phyloP scores from a whole-genome alignment of 2,797 vertebrate species.

The Brachyrhaphis roseni region DNA sequence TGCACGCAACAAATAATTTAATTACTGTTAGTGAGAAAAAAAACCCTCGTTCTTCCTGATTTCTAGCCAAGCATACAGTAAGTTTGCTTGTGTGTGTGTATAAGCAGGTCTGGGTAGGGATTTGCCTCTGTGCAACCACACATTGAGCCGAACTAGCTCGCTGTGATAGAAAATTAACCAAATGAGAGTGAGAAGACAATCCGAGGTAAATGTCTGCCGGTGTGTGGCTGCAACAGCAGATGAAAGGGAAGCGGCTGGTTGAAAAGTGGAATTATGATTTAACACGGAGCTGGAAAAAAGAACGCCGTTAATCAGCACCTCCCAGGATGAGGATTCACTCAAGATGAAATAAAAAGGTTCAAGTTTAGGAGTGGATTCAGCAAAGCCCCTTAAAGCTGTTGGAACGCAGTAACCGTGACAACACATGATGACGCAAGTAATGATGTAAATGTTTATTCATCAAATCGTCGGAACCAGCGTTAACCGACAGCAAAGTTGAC shows the following conservation, averaged over 20 bases:
- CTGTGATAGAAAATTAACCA: constrained; percentile 47
- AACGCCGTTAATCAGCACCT: constrained; percentile 30
- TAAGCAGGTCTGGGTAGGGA: constrained; percentile 54
- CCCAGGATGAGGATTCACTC: constrained; percentile 2
- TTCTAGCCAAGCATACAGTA: background rate
- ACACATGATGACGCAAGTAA: background rate
- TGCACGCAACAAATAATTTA: constrained; percentile 1
- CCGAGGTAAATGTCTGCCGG: constrained; percentile 25
- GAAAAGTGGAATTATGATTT: constrained; percentile 34
- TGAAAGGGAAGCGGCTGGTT: constrained; percentile 26
- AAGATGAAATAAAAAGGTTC: background rate
- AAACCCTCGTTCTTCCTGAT: background rate
- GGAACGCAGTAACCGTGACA: background rate
- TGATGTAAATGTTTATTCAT: background rate
- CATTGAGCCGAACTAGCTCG: constrained; percentile 49
- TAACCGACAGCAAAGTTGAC: background rate
- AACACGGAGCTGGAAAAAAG: constrained; percentile 28
- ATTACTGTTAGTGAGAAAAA: background rate
- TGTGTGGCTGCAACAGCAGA: constrained; percentile 36
- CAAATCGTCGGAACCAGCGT: background rate
- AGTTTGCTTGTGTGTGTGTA: background rate
- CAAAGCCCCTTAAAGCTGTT: background rate
- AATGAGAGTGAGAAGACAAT: constrained; percentile 12
- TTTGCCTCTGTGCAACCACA: constrained; percentile 48
- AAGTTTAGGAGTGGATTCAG: background rate